Evolutionary conservation across 2,113 vertebrate genomes (phyloP), one percentile per base, ranked within the genome.

Genomic region (Phaethornis superciliosus): DNA sequence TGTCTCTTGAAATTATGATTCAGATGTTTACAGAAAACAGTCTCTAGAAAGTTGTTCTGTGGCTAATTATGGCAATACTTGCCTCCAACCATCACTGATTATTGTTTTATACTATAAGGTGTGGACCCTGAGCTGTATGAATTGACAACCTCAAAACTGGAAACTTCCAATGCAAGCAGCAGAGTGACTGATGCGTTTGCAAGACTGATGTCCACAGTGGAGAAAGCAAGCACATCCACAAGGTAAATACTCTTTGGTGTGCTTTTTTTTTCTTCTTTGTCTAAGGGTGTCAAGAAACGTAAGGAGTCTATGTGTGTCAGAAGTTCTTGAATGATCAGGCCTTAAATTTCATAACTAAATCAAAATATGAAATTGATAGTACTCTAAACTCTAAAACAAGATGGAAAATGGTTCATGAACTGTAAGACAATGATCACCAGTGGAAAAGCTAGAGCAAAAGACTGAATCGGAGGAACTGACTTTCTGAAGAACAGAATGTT

Each of bases 91-190:
- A n/a, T 96, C 93, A 98, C 97, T 98, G 96, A 98, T 97, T 98
- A 23, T 98, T 54, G 17, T 97, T 98, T 97, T 97, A 49, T 98
- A 90, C 97, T 97, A 21, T 93, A 98, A 99, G 99, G 99, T 82
- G 99, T 99, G 90, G 99, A 99, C 97, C 99, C 99, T 19, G 99
- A 99, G 96, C 98, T 99, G 88, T 99, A 98, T 78, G 99, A 99
- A 94, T 97, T 99, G 97, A 99, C 99, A 77, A 99, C 99, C 27
- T 98, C 99, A 88, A 99, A 99, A 96, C 96, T 99, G 98, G 99
- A 99, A 89, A 81, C 97, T 44, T 97, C 97, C 93, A 96, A 96
- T 35, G 90, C 98, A 40, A 96, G 96, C 96, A 98, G 74, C 93
- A 97, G 98, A 62, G 98, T 99, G 93, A 98, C 98, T 0, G 99